phyloP scores from a whole-genome alignment of 2,888 invertebrate species.

The Diogma glabrata region DNA sequence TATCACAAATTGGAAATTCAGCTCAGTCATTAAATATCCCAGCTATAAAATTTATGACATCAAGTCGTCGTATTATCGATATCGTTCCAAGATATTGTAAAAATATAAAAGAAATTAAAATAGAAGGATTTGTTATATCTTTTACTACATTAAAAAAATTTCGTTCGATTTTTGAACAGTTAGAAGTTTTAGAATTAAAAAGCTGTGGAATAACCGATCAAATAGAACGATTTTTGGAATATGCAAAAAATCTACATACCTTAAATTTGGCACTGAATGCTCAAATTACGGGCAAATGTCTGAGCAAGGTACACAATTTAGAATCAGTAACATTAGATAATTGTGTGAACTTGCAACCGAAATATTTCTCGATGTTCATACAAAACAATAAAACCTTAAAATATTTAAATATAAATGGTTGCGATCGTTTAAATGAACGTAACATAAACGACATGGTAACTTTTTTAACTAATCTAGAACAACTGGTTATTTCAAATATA shows the following conservation, averaged over 20 bases:
- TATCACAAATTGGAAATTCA: neutral
- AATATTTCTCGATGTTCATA: slow-evolving; percentile 14
- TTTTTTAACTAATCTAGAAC: slow-evolving; percentile 12
- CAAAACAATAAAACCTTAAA: slow-evolving; percentile 12
- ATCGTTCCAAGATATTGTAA: slow-evolving; percentile 14
- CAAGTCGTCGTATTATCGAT: slow-evolving; percentile 13
- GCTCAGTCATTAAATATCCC: neutral
- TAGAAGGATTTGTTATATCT: slow-evolving; percentile 5
- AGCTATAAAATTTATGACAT: neutral
- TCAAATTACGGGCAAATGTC: slow-evolving; percentile 15
- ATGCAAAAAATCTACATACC: slow-evolving; percentile 9
- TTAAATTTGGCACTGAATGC: slow-evolving; percentile 15
- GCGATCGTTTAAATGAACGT: slow-evolving; percentile 13
- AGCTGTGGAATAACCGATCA: slow-evolving; percentile 4
- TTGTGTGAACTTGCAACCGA: slow-evolving; percentile 15
- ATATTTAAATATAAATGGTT: slow-evolving; percentile 15
- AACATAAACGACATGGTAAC: slow-evolving; percentile 6
- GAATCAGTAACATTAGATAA: slow-evolving; percentile 13
- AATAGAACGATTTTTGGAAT: neutral
- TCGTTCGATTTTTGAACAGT: neutral
- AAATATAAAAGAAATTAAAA: slow-evolving; percentile 13
- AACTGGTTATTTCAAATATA: slow-evolving; percentile 10
- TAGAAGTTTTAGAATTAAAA: slow-evolving; percentile 1
- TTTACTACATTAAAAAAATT: slow-evolving; percentile 4
- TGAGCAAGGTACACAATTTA: slow-evolving; percentile 13